A percentile compares a stretch with the other conserved stretches of the same genome.
These are phyloP conservation scores for Galagoides demidoff DNA, from an alignment of 2,797 vertebrate genomes.

Conservation along the genomic window DNA sequence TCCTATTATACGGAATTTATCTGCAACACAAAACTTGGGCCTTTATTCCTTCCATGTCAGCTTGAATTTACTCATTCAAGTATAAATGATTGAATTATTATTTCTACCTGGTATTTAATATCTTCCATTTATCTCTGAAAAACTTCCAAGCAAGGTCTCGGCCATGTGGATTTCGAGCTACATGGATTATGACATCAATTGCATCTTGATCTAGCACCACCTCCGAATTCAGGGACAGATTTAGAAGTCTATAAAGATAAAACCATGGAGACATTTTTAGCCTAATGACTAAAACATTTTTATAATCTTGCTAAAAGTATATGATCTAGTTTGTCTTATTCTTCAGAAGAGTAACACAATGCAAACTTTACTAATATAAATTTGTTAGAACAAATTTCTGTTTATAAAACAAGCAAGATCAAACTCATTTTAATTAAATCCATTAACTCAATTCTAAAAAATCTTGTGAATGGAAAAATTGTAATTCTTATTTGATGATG, in stretches of 20 bases:
- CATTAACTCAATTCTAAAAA: neutral
- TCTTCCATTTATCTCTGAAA: constrained; percentile 98
- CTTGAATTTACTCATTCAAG: neutral
- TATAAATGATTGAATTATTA: constrained; percentile 30
- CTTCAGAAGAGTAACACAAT: neutral
- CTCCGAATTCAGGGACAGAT: constrained; percentile 96
- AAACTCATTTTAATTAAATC: constrained; percentile 44
- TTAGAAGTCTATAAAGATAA: constrained; percentile 91
- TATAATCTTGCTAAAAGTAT: constrained; percentile 7
- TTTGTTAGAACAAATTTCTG: neutral
- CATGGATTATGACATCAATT: constrained; percentile 97
- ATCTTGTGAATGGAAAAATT: neutral
- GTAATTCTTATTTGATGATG: neutral
- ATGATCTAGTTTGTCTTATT: neutral
- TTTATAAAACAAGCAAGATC: neutral
- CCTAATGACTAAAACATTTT: neutral
- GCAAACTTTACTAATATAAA: neutral
- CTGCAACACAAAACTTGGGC: neutral
- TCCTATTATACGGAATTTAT: neutral
- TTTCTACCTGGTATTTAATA: constrained; percentile 95
- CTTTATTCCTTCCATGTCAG: neutral
- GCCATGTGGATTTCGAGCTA: constrained; percentile 96
- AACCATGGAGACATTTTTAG: constrained; percentile 57
- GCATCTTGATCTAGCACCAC: constrained; percentile 97
- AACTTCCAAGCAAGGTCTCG: constrained; percentile 97